Base-by-base conservation (phyloP, 1,140 invertebrate species). In the Theocolax elegans region DNA sequence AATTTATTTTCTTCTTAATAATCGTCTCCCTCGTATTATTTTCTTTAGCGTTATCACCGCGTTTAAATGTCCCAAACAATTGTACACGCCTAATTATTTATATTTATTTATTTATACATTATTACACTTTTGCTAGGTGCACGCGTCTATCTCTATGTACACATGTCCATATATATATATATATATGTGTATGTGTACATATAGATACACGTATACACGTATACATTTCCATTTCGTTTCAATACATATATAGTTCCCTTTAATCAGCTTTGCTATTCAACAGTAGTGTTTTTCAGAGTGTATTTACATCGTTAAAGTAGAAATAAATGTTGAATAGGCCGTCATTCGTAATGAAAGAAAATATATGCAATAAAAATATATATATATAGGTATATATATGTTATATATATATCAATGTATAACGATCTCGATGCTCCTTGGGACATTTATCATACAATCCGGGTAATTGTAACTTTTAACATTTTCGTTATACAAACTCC, bases 311-410 rank as follows among this genome's bases (percentile, higher is more conserved):
- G 2, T 38, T 17, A 35, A 23, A 44, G 31, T 42, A 66, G 21
- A 66, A 66, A 66, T 66, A 44, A 66, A 66, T 19, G 42, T 21
- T 44, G 25, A 56, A 54, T 42, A 56, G 29, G 25, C 27, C 23
- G 29, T 46, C n/a, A 9, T 48, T 46, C 38, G 31, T 56, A 3
- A 42, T 44, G 44, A 60, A n/a, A n/a, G n/a, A n/a, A n/a, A n/a
- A n/a, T n/a, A n/a, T n/a, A n/a, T n/a, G n/a, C n/a, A n/a, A n/a
- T n/a, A n/a, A n/a, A n/a, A n/a, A n/a, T n/a, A n/a, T n/a, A n/a
- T n/a, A n/a, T n/a, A n/a, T n/a, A n/a, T n/a, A n/a, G n/a, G n/a
- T n/a, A n/a, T n/a, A n/a, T n/a, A n/a, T n/a, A n/a, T 35, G 4
- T 35, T 35, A 4, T 35, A 35, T 35, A 4, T 35, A 6, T 10